Evolutionary conservation across 1,140 invertebrate genomes (phyloP), one percentile per base, ranked within the genome.

Genomic region (Trichoplusia ni): DNA sequence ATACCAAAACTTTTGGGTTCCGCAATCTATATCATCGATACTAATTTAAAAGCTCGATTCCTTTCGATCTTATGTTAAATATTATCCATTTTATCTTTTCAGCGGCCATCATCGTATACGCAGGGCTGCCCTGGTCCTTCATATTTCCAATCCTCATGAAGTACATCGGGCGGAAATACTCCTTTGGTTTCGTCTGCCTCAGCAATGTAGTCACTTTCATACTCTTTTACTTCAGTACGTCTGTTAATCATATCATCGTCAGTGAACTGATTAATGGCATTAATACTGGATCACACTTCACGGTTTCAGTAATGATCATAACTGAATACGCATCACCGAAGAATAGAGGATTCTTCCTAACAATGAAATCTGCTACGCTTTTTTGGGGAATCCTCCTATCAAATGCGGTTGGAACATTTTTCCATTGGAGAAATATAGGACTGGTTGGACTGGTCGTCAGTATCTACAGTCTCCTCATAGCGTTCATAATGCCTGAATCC

Each of bases 301-400:
- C 62, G 0, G 27, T 42, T n/a, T 49, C 56, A 0, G 27, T 62
- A 1, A 37, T 65, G 9, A 31, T 66, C 7, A 33, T 67, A n/a
- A 25, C 40, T 0, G 67, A 69, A 51, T 69, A 58, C 16, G 35
- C 56, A 2, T 62, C 58, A 0, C 49, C 63, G 7, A 65, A 69
- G 47, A 49, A 65, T 27, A 44, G 67, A 42, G 67, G 67, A 6
- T 13, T 65, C 4, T 62, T 69, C 19, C 23, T 54, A 0, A 62
- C 58, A 21, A 9, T 69, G 7, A 64, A 69, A 35, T 60, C 59
- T n/a, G 68, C 63, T 11, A 56, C 51, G 0, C 33, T 70, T 0
- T 66, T 70, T 14, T 70, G 68, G 68, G 68, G 68, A n/a, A 54
- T 70, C n/a, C 66, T 56, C 25, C 19, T 58, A 5, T 37, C 68